phyloP scores from a whole-genome alignment of 2,113 vertebrate species.

The Hippocampus zosterae region DNA sequence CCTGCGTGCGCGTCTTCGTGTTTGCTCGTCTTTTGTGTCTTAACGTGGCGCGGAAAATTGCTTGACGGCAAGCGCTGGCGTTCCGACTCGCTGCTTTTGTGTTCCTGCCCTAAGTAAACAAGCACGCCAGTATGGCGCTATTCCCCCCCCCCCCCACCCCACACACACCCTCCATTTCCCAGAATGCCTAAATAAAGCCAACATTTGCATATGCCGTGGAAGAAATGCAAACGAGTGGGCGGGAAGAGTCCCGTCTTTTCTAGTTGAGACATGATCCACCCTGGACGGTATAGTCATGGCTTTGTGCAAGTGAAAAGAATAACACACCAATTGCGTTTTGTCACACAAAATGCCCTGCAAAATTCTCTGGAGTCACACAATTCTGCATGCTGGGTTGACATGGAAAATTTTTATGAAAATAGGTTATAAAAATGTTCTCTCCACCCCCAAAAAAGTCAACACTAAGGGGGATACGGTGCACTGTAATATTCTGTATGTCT shows the following conservation, averaged over 20 bases:
- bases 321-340: neutral
- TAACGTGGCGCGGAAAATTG: constrained; percentile 27
- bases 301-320: too few species aligned
- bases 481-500: too few species aligned
- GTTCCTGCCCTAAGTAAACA: constrained; percentile 46
- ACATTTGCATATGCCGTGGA: constrained; percentile 50
- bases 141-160: too few species aligned
- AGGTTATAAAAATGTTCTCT: too few species aligned
- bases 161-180: constrained; percentile 8
- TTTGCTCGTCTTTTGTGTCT: constrained; percentile 57
- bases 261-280: constrained; percentile 34
- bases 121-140: constrained; percentile 13
- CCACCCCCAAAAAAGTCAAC: too few species aligned
- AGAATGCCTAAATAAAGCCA: constrained; percentile 12
- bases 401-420: too few species aligned
- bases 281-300: neutral
- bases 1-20: constrained; percentile 10
- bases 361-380: neutral
- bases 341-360: neutral
- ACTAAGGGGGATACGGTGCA: too few species aligned
- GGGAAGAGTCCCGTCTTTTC: constrained; percentile 11
- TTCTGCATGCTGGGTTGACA: too few species aligned
- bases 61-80: constrained; percentile 35
- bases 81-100: constrained; percentile 38
- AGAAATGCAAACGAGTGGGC: constrained; percentile 52